Evolutionary conservation across 2,113 vertebrate species (phyloP).

Genomic region (Rhabdornis inornatus): DNA sequence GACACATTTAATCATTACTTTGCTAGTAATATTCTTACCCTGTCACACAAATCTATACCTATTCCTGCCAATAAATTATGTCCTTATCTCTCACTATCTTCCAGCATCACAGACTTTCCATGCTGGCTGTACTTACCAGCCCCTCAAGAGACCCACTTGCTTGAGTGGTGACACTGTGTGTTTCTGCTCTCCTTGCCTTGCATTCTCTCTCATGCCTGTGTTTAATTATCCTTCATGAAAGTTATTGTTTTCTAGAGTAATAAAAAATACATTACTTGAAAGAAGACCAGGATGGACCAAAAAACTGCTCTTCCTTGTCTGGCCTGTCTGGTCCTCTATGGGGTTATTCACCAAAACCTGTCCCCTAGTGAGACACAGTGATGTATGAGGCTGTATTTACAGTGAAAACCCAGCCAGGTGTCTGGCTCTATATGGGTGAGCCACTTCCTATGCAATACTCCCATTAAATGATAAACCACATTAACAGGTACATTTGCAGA

Average conservation of each 20-base stretch:
- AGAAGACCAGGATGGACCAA: neutral
- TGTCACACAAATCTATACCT: neutral
- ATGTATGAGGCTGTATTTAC: neutral
- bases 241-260: neutral
- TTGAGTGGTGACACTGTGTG: accelerated
- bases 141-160: neutral
- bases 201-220: neutral
- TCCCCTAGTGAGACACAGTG: neutral
- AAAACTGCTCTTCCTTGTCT: neutral
- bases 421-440: neutral
- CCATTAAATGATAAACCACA: neutral
- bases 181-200: neutral
- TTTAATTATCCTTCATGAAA: neutral
- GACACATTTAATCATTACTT: neutral
- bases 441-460: neutral
- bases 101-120: neutral
- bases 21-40: neutral
- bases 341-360: neutral
- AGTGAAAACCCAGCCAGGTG: neutral
- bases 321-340: neutral
- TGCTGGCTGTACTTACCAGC: neutral
- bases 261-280: neutral
- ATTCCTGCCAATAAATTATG: neutral
- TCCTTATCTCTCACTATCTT: neutral
- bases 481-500: neutral